These are phyloP conservation scores for Dicerorhinus sumatrensis DNA, from an alignment of 2,113 vertebrate genomes.

Conservation along the genomic window DNA sequence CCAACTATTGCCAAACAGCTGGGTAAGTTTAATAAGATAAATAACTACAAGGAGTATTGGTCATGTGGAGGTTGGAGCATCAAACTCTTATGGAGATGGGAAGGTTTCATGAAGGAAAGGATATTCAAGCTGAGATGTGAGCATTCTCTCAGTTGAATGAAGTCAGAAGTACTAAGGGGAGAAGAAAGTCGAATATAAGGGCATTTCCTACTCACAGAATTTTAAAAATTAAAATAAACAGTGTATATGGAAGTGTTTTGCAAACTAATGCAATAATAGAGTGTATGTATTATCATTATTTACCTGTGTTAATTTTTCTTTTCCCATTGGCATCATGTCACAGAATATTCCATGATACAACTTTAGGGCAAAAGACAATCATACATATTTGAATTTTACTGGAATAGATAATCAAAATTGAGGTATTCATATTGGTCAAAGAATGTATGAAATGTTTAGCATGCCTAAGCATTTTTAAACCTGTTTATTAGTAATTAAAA, in stretches of 20 bases:
- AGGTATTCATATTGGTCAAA: neutral
- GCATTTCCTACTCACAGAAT: neutral
- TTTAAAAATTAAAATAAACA: conserved; percentile 7
- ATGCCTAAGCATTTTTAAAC: conserved; percentile 52
- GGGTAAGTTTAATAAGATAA: neutral
- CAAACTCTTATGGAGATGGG: neutral
- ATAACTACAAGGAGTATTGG: neutral
- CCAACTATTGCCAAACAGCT: neutral
- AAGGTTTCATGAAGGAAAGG: neutral
- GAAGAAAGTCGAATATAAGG: neutral
- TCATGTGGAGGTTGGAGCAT: neutral
- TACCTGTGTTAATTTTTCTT: conserved; percentile 2
- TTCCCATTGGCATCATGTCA: neutral
- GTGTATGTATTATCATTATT: neutral
- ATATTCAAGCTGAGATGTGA: neutral
- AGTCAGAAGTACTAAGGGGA: neutral
- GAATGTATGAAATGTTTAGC: conserved; percentile 38
- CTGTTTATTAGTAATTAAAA: conserved; percentile 80
- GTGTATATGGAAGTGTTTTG: neutral
- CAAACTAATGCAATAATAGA: neutral
- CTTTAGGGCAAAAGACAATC: neutral
- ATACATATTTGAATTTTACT: conserved; percentile 3
- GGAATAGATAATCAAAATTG: neutral
- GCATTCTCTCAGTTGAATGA: neutral
- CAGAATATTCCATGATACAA: neutral